Percentiles rank a stretch among this genome's conserved stretches.
Evolutionary conservation across 2,888 invertebrate species (phyloP).

Genomic region (Drosophila merina): DNA sequence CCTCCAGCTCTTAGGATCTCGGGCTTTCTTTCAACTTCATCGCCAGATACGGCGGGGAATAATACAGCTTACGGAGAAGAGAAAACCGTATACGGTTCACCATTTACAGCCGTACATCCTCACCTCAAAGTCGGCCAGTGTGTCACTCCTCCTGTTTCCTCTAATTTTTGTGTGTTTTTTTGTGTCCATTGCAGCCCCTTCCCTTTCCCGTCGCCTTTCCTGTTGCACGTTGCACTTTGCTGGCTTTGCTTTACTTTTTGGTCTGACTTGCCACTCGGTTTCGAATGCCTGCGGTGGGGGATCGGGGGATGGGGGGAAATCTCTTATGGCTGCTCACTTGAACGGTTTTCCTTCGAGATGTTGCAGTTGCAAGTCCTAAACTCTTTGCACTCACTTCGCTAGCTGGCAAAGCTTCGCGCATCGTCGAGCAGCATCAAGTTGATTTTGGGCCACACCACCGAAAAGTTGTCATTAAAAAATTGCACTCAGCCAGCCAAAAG

Average conservation of each 20-base stretch:
- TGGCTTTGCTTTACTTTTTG: conserved; percentile 32
- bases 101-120: conserved; percentile 1
- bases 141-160: conserved; percentile 15
- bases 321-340: conserved; percentile 53
- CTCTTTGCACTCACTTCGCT: conserved; percentile 46
- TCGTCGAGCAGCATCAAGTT: conserved; percentile 50
- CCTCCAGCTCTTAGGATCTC: neutral
- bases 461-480: conserved; percentile 61
- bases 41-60: neutral
- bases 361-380: conserved; percentile 27
- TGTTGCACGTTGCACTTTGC: conserved; percentile 46
- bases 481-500: conserved; percentile 39
- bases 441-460: conserved; percentile 30
- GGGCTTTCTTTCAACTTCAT: neutral
- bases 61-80: neutral
- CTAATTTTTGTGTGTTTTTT: neutral
- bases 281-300: conserved; percentile 8
- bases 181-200: neutral
- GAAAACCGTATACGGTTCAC: neutral
- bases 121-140: conserved; percentile 52
- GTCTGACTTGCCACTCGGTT: conserved; percentile 19
- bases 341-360: conserved; percentile 46
- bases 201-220: neutral
- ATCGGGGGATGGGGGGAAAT: conserved; percentile 12
- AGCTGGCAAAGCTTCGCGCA: conserved; percentile 34